phyloP scores from a whole-genome alignment of 2,797 vertebrate genomes.

The Sebastolobus alascanus region DNA sequence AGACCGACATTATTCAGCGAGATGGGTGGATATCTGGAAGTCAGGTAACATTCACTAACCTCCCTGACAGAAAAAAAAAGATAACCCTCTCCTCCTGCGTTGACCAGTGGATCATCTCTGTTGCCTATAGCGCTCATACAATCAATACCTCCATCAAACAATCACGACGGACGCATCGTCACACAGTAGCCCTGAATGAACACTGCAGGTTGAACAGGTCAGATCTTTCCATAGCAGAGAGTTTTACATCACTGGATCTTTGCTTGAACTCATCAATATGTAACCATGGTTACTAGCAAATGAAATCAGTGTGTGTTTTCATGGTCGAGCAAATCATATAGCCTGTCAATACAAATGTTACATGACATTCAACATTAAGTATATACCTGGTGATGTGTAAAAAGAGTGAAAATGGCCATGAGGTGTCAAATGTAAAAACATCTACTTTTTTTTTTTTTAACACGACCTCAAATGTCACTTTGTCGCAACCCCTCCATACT shows the following conservation, averaged over 20 bases:
- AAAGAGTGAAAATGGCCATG: constrained; percentile 23
- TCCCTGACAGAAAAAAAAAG: constrained; percentile 29
- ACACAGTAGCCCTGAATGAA: constrained; percentile 14
- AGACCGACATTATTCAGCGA: constrained; percentile 51
- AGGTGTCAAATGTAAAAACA: constrained; percentile 33
- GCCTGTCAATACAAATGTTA: constrained; percentile 40
- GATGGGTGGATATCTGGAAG: constrained; percentile 57
- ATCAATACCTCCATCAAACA: constrained; percentile 34
- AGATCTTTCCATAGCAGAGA: background rate
- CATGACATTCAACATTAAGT: constrained; percentile 46
- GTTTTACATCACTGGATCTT: background rate
- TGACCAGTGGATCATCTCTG: constrained; percentile 38
- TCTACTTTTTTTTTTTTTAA: constrained; percentile 33
- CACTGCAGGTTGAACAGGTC: constrained; percentile 7
- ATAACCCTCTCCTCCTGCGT: background rate
- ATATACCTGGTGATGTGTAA: constrained; percentile 40
- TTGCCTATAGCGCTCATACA: constrained; percentile 1
- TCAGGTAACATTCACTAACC: constrained; percentile 50
- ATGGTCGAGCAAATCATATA: constrained; percentile 26
- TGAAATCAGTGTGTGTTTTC: constrained; percentile 24
- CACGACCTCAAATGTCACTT: constrained; percentile 58
- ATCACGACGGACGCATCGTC: background rate
- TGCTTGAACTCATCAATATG: background rate
- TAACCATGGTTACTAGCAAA: background rate
- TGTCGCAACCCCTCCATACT: constrained; percentile 27